Percentiles rank a stretch among this genome's conserved stretches.
phyloP scores from a whole-genome alignment of 1,140 invertebrate genomes.

The Heliothis subflexa region DNA sequence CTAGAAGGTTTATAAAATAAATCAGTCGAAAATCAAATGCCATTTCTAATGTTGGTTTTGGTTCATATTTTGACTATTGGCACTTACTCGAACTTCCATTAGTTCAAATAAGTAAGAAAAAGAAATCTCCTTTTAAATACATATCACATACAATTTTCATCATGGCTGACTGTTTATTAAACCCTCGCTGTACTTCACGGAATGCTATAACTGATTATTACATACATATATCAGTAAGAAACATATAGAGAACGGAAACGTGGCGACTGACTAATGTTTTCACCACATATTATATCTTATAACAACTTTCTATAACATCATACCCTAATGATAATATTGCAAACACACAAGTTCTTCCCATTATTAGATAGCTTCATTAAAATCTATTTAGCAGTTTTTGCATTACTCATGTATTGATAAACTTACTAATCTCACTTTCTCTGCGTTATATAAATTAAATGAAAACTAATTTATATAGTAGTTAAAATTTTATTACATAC shows the following conservation, averaged over 20 bases:
- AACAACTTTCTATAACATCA: constrained; percentile 29
- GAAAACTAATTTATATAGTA: constrained; percentile 18
- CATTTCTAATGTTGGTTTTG: too few relatives aligned
- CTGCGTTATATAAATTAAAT: constrained; percentile 39
- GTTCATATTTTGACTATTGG: too few relatives aligned
- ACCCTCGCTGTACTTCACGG: too few relatives aligned
- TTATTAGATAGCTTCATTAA: constrained; percentile 38
- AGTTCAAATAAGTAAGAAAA: too few relatives aligned
- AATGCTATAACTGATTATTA: too few relatives aligned
- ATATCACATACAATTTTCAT: too few relatives aligned
- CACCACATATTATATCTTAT: constrained; percentile 12
- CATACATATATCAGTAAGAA: too few relatives aligned
- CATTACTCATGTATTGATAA: constrained; percentile 43
- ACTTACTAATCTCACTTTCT: constrained; percentile 41
- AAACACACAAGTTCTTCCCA: constrained; percentile 30
- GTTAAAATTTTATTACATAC: neutral
- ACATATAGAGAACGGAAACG: neutral
- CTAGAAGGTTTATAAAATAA: too few relatives aligned
- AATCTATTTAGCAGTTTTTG: constrained; percentile 49
- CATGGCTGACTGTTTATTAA: too few relatives aligned
- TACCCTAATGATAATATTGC: constrained; percentile 14
- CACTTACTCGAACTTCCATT: too few relatives aligned
- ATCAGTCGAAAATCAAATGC: too few relatives aligned
- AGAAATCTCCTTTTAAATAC: too few relatives aligned
- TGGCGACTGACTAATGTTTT: neutral